Percentiles rank a stretch among this genome's conserved stretches.
phyloP scores from a whole-genome alignment of 2,888 invertebrate genomes.

The Yponomeuta sedellus region DNA sequence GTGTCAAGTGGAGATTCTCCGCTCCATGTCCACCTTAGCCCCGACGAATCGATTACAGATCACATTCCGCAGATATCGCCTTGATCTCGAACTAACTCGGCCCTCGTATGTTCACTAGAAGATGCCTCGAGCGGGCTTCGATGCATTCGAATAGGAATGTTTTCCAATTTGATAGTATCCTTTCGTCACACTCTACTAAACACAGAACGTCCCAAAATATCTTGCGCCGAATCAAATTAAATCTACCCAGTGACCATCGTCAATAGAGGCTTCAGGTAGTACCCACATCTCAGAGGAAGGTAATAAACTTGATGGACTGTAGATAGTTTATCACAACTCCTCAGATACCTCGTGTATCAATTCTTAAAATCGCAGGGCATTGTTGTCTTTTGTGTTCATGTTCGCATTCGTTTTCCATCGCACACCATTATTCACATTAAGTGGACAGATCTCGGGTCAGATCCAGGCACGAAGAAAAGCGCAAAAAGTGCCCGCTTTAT shows the following conservation, averaged over 20 bases:
- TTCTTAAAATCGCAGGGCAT: conserved; percentile 70
- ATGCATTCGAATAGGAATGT: conserved; percentile 1
- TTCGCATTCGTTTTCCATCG: conserved; percentile 75
- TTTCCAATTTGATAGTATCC: neutral
- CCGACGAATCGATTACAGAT: neutral
- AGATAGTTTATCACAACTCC: conserved; percentile 30
- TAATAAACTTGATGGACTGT: neutral
- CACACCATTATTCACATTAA: conserved; percentile 77
- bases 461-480: conserved; percentile 75
- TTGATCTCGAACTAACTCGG: neutral
- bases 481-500: conserved; percentile 77
- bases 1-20: neutral
- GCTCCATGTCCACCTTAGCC: neutral
- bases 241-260: neutral
- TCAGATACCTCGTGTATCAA: conserved; percentile 65
- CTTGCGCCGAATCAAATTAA: neutral
- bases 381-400: conserved; percentile 74
- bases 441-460: conserved; percentile 77
- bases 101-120: neutral
- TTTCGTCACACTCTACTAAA: neutral
- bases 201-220: neutral
- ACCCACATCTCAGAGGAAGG: neutral
- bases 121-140: neutral
- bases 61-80: neutral
- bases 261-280: neutral